A percentile compares a stretch with the other conserved stretches of the same genome.
Conservation (phyloP, 2,797 vertebrate species). For the Catharus ustulatus region DNA sequence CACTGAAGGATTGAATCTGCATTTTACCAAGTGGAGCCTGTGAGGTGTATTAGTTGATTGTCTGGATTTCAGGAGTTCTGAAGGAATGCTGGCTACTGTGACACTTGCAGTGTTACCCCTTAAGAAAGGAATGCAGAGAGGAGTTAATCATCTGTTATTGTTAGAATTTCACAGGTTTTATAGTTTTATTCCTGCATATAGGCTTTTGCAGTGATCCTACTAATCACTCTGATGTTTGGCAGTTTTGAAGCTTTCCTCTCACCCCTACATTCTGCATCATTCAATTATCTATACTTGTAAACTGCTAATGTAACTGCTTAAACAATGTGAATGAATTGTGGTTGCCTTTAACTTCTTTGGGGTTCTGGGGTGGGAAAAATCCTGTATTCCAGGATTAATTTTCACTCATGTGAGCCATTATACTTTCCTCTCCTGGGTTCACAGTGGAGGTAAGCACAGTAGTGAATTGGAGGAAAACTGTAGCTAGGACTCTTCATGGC, state of each 20-base stretch:
- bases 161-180: neutral
- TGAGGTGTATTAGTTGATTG: neutral
- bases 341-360: neutral
- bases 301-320: neutral
- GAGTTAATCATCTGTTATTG: neutral
- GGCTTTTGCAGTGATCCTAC: neutral
- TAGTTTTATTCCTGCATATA: neutral
- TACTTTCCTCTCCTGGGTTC: neutral
- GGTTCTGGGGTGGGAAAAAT: neutral
- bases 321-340: neutral
- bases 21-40: neutral
- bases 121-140: constrained; percentile 14
- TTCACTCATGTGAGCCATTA: neutral
- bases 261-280: neutral
- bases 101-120: neutral
- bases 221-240: neutral
- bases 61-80: neutral
- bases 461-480: neutral
- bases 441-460: neutral
- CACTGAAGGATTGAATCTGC: neutral
- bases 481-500: neutral
- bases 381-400: neutral
- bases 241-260: neutral
- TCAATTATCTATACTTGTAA: neutral
- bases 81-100: neutral